These are phyloP conservation scores for Malurus splendens DNA, from an alignment of 2,797 vertebrate species.

Conservation along the genomic window DNA sequence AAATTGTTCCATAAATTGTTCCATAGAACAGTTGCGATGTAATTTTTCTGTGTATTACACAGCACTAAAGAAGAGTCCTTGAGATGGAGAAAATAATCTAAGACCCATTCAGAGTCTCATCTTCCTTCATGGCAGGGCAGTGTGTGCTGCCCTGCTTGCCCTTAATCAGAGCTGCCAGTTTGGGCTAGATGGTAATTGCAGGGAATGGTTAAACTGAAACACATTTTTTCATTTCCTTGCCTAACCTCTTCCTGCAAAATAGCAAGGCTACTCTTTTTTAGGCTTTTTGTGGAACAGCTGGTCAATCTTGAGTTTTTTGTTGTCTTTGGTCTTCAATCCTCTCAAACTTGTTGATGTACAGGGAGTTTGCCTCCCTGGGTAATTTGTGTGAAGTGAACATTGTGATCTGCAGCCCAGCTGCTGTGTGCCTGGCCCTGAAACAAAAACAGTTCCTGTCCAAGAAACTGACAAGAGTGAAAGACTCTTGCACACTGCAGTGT, in stretches of 20 bases:
- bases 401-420: not conserved
- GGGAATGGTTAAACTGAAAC: not conserved
- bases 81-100: not conserved
- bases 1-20: conserved; percentile 18
- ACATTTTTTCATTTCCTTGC: not conserved
- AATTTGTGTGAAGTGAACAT: not conserved
- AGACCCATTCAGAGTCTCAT: not conserved
- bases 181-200: not conserved
- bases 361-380: not conserved
- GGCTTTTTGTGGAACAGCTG: not conserved
- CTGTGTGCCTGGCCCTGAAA: not conserved
- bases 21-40: not conserved
- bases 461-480: not conserved
- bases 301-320: not conserved
- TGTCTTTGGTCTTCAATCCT: not conserved
- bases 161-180: not conserved
- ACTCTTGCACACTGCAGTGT: not conserved
- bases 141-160: not conserved
- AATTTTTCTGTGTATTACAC: conserved; percentile 9
- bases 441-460: not conserved
- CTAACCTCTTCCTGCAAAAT: not conserved
- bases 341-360: not conserved
- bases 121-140: not conserved
- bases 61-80: not conserved
- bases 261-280: not conserved